These are phyloP conservation scores for Sebastes kiyomatsui DNA, from an alignment of 2,797 vertebrate genomes.

Conservation along the genomic window DNA sequence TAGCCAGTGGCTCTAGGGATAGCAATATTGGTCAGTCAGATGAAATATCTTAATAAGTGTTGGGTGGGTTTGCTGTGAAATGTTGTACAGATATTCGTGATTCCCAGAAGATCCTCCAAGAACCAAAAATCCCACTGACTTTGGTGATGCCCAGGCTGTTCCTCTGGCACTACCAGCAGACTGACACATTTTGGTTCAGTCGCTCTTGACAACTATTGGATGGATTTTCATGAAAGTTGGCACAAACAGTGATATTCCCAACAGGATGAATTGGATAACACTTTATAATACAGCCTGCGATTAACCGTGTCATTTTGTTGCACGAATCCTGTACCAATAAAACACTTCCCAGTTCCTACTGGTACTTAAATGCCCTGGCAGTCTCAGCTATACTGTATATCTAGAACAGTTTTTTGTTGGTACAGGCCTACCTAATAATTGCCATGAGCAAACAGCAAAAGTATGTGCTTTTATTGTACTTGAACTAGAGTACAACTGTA, in stretches of 20 bases:
- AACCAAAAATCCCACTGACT: neutral
- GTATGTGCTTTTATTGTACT: neutral
- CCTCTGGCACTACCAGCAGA: no score
- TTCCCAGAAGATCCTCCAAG: neutral
- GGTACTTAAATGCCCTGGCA: neutral
- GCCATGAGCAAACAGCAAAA: neutral
- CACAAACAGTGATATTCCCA: neutral
- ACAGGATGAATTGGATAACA: neutral
- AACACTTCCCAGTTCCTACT: neutral
- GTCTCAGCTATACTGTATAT: neutral
- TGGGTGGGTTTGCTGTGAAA: neutral
- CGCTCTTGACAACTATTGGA: neutral
- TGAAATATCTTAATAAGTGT: neutral
- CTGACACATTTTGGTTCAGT: neutral
- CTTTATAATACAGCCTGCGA: neutral
- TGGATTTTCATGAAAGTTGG: neutral
- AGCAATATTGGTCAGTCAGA: neutral
- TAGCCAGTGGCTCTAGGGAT: neutral
- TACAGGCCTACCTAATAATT: neutral
- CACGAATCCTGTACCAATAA: neutral
- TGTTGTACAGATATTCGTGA: neutral
- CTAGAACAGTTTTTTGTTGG: neutral
- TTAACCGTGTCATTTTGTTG: neutral
- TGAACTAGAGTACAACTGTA: neutral
- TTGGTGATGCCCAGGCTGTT: neutral